phyloP scores from a whole-genome alignment of 2,888 invertebrate species.

The Chrysolina haemoptera region DNA sequence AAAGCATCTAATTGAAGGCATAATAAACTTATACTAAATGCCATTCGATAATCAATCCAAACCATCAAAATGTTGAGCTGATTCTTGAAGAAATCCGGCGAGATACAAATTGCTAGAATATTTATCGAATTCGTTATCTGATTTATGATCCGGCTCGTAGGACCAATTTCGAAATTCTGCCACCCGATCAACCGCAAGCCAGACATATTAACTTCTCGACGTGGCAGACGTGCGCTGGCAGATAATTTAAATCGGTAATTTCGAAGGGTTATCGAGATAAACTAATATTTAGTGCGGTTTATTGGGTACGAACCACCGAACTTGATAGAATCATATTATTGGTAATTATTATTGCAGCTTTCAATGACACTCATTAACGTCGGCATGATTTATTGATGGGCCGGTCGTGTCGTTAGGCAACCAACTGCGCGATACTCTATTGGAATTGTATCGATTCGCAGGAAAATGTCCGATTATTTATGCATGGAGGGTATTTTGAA shows the following conservation, averaged over 20 bases:
- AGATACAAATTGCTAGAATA: background rate
- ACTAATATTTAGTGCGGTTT: conserved; percentile 17
- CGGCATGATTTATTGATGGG: background rate
- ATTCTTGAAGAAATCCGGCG: background rate
- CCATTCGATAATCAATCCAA: too few relatives aligned
- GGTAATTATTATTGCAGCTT: background rate
- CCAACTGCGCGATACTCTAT: background rate
- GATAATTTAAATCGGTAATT: conserved; percentile 15
- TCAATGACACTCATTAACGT: background rate
- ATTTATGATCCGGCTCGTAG: background rate
- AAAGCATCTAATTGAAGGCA: too few relatives aligned
- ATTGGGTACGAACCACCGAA: background rate
- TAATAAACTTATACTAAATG: too few relatives aligned
- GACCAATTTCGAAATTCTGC: background rate
- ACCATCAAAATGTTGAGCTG: too few relatives aligned
- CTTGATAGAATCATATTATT: background rate
- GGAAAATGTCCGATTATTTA: conserved; percentile 6
- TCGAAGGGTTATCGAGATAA: conserved; percentile 16
- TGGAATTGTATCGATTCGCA: background rate
- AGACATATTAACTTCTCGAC: background rate
- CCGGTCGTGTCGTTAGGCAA: background rate
- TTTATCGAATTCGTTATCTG: too few relatives aligned
- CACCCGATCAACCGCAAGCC: background rate
- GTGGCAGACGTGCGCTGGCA: background rate
- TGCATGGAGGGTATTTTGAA: background rate